Evolutionary conservation across 1,140 invertebrate genomes (phyloP), one percentile per base, ranked within the genome.

Genomic region (Eriocheir sinensis): DNA sequence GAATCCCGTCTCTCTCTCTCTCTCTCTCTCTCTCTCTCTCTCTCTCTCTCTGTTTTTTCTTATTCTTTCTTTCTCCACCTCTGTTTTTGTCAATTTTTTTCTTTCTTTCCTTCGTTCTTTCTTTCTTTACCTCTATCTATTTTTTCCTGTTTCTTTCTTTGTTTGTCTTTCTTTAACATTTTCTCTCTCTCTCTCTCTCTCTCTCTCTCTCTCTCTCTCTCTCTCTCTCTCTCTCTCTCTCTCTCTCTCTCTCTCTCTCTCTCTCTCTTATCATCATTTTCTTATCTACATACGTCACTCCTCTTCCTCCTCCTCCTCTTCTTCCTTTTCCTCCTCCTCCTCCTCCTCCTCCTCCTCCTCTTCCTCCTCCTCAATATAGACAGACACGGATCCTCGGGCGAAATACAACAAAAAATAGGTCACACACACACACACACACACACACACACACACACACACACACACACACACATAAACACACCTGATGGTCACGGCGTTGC

Each of bases 201-300:
- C 41, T 12, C n/a, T n/a, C 41, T 41, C 41, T 48, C 41, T 48
- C 41, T 41, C 41, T 41, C 41, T 41, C 41, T 41, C 41, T 48
- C 41, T 40, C 36, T 89, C 88, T 89, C 86, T 89, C 38, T 36
- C 86, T 41, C 86, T 36, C 32, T 89, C 86, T 36, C 32, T 41
- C 38, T 36, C 86, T 41, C 86, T 41, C 38, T 89, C 38, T 89
- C 86, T 89, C 86, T 41, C 86, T 89, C 86, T 89, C 80, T 81
- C 80, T 81, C 80, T 81, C 80, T 81, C 80, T 27, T 36, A 32
- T 27, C 4, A 30, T 27, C 27, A 15, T n/a, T 85, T 32, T 85
- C 15, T 34, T 34, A 21, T 32, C 32, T 12, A 21, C 32, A 12
- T 34, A 12, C 15, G 12, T 32, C 34, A 15, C 34, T 32, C 34